Base-by-base conservation (phyloP, 2,113 vertebrate species). In the Corydoras sp. region DNA sequence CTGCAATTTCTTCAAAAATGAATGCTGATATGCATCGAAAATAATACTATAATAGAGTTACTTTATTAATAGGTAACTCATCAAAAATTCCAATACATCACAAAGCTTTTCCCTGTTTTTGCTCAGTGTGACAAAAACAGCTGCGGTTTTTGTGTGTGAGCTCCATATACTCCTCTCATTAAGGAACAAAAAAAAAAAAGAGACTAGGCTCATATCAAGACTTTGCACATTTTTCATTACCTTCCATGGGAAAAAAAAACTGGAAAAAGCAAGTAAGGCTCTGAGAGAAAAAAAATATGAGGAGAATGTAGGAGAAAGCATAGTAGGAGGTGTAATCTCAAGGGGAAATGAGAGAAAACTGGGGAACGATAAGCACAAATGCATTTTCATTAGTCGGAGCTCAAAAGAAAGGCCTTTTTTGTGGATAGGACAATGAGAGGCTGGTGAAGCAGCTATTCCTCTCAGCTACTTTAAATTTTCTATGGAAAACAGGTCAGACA, bases 161-260 rank as follows among this genome's bases (percentile, higher is more conserved):
- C 35, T 43, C 1, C 35, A 43, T 43, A 43, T 43, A 5, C 35
- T 12, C 10, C 9, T 11, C 51, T 53, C 51, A 53, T 56, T 56
- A 56, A 56, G 54, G 6, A 56, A 56, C 6, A 4, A 56, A 7
- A 56, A 8, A 5, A 7, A 82, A 7, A 56, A 3, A 5, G 14
- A 82, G 83, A 85, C 85, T 86, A 80, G 80, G 78, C 75, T 72
- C 84, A 87, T 86, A 84, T 64, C 10, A 43, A 65, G 72, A 77
- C 69, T 69, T 77, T 2, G 70, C 71, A 73, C 76, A 72, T 81
- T 80, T 15, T 73, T 68, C 61, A 56, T 72, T 69, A 65, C 48
- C 4, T 72, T 68, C 62, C 56, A 84, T 79, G 64, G 64, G 72
- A 68, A 62, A 72, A 62, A 74, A 68, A 62, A 72, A 62, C 53